phyloP scores from a whole-genome alignment of 2,888 invertebrate species.

The Archips crataeganus region DNA sequence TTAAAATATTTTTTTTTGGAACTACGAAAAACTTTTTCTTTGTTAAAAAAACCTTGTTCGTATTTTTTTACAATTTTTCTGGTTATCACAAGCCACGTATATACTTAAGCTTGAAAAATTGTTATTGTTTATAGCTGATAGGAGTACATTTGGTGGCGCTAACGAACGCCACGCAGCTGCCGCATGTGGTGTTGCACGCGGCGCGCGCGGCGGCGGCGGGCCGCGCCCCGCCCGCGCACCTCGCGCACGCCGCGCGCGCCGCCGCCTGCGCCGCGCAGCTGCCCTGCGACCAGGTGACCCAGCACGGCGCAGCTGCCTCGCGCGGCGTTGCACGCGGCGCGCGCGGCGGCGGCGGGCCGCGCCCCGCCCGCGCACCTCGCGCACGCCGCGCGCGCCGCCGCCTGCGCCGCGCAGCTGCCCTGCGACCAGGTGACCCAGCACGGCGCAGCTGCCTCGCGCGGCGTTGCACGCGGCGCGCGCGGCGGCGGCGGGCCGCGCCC shows the following conservation, averaged over 20 bases:
- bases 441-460: no score
- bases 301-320: constrained; percentile 47
- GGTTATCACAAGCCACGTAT: no score
- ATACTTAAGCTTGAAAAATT: no score
- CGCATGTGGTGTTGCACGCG: constrained; percentile 49
- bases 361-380: constrained; percentile 53
- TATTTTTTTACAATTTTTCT: no score
- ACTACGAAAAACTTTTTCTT: no score
- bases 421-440: constrained; percentile 61
- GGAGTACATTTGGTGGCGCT: constrained; percentile 63
- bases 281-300: constrained; percentile 66
- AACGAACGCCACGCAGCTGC: constrained; percentile 53
- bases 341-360: constrained; percentile 51
- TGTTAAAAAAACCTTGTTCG: no score
- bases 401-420: constrained; percentile 48
- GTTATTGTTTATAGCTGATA: constrained; percentile 58
- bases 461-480: constrained; percentile 37
- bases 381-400: constrained; percentile 55
- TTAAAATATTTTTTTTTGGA: no score
- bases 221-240: constrained; percentile 52
- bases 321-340: constrained; percentile 48
- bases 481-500: constrained; percentile 50
- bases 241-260: constrained; percentile 52
- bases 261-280: constrained; percentile 50
- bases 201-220: constrained; percentile 46